Evolutionary conservation across 2,888 invertebrate species (phyloP).

Genomic region (Stenchaetothrips biformis): DNA sequence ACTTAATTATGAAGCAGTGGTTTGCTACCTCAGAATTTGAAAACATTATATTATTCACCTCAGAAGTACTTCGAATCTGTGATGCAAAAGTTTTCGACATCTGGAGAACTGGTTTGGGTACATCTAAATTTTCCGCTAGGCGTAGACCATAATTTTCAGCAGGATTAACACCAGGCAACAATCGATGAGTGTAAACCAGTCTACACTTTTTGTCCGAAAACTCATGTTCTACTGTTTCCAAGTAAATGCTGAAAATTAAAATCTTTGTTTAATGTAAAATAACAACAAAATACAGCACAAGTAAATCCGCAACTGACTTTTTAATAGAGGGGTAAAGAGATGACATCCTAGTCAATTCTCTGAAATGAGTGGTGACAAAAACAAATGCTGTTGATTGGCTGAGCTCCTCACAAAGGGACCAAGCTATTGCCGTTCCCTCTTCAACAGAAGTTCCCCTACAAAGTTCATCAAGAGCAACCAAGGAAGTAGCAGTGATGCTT

Average conservation of each 20-base stretch:
- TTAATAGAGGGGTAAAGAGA: slow-evolving; percentile 64
- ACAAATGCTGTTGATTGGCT: slow-evolving; percentile 56
- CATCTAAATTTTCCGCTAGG: slow-evolving; percentile 57
- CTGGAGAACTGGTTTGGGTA: slow-evolving; percentile 55
- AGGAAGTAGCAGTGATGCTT: slow-evolving; percentile 64
- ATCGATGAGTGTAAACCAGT: slow-evolving; percentile 60
- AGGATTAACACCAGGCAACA: slow-evolving; percentile 56
- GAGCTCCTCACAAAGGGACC: slow-evolving; percentile 72
- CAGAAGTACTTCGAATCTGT: background rate
- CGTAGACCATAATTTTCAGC: slow-evolving; percentile 62
- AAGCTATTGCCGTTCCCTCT: slow-evolving; percentile 77
- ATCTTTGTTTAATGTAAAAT: slow-evolving; percentile 31
- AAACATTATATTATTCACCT: background rate
- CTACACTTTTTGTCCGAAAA: slow-evolving; percentile 43
- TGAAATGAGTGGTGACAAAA: slow-evolving; percentile 68
- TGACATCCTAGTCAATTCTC: slow-evolving; percentile 58
- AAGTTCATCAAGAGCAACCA: slow-evolving; percentile 85
- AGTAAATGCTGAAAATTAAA: slow-evolving; percentile 42
- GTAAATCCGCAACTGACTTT: slow-evolving; percentile 53
- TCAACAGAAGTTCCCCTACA: slow-evolving; percentile 60
- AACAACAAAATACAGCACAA: background rate
- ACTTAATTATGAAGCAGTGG: background rate
- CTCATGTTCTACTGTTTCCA: slow-evolving; percentile 45
- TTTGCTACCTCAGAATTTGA: background rate
- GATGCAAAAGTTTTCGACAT: slow-evolving; percentile 46